Conservation (phyloP, 2,797 vertebrate species). For the Darevskia mixta region DNA sequence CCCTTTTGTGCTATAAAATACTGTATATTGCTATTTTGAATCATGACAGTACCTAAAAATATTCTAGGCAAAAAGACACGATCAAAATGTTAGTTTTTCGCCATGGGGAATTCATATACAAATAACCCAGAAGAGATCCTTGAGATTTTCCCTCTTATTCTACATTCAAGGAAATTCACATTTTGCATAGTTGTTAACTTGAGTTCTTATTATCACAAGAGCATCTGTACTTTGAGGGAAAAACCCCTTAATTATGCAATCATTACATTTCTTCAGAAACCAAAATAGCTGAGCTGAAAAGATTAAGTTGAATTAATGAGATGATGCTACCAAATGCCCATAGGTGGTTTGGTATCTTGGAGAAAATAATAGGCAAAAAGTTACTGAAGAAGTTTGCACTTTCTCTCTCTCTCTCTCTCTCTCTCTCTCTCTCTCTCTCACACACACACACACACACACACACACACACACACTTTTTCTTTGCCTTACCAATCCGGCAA, state of each 20-base stretch:
- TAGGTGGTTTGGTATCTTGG: background rate
- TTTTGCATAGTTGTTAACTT: slow-evolving; percentile 10
- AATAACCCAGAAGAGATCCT: background rate
- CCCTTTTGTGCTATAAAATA: background rate
- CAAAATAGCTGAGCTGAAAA: slow-evolving; percentile 18
- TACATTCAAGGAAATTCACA: background rate
- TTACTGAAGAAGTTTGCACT: background rate
- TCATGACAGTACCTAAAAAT: background rate
- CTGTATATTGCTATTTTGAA: background rate
- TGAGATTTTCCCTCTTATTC: background rate
- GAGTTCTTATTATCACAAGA: slow-evolving; percentile 21
- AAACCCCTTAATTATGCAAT: background rate
- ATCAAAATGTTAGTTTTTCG: background rate
- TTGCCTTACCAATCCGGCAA: background rate
- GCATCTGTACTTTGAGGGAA: slow-evolving; percentile 7
- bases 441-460: background rate
- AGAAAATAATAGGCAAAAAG: background rate
- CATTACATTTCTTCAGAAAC: slow-evolving; percentile 1
- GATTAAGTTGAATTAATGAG: slow-evolving; percentile 9
- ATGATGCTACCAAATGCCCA: slow-evolving; percentile 22
- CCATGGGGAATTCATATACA: background rate
- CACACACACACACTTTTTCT: background rate
- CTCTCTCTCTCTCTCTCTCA: no score
- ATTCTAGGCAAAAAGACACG: background rate
- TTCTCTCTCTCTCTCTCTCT: no score